phyloP scores from a whole-genome alignment of 2,888 invertebrate genomes.

The Morinoia aosen region DNA sequence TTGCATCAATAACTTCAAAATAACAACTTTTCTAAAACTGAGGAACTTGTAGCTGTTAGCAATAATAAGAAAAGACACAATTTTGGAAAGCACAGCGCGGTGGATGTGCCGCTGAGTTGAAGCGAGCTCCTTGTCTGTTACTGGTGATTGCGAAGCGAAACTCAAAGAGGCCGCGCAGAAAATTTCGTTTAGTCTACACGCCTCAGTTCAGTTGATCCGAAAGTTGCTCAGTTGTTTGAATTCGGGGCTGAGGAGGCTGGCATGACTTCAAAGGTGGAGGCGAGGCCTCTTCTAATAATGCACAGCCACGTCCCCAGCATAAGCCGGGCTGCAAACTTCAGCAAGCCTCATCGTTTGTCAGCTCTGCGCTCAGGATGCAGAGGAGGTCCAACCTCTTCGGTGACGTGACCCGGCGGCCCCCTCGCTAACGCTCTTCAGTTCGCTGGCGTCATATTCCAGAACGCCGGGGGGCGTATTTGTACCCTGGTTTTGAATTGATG shows the following conservation, averaged over 20 bases:
- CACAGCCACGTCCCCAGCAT: slow-evolving; percentile 25
- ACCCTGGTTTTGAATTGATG: background rate
- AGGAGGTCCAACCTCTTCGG: background rate
- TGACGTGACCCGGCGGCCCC: background rate
- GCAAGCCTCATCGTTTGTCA: slow-evolving; percentile 40
- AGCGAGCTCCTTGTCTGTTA: background rate
- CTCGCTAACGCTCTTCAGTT: background rate
- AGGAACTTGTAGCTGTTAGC: background rate
- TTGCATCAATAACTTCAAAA: background rate
- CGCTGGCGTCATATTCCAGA: background rate
- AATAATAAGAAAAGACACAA: background rate
- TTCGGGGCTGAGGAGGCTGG: background rate
- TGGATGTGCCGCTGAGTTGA: background rate
- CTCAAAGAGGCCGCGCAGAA: background rate
- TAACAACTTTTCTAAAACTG: background rate
- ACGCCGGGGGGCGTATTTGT: background rate
- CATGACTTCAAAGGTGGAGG: background rate
- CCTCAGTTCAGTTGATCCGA: background rate
- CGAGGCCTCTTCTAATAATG: slow-evolving; percentile 21
- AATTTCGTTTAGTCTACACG: background rate
- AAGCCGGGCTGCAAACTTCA: slow-evolving; percentile 22
- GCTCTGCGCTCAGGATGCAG: background rate
- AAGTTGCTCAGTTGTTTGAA: slow-evolving; percentile 13
- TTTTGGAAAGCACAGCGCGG: background rate
- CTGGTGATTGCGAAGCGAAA: background rate